phyloP scores from a whole-genome alignment of 2,113 vertebrate species.

The Agelaius tricolor region DNA sequence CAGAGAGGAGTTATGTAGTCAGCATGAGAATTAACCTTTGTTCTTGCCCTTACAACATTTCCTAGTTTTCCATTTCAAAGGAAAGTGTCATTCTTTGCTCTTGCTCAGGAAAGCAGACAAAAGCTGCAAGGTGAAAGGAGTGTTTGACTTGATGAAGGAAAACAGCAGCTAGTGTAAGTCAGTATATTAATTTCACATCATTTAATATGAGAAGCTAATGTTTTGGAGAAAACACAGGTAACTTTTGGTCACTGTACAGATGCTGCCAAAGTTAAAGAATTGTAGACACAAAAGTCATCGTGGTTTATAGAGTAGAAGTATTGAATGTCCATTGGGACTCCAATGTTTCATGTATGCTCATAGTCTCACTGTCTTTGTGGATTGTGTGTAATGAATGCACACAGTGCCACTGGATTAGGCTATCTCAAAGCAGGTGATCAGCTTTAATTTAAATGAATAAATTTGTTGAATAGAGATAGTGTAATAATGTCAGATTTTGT shows the following conservation, averaged over 20 bases:
- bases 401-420: neutral
- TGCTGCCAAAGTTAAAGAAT: neutral
- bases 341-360: accelerated
- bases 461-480: neutral
- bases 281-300: neutral
- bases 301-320: neutral
- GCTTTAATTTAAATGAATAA: neutral
- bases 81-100: neutral
- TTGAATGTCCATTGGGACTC: neutral
- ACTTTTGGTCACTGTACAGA: neutral
- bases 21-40: neutral
- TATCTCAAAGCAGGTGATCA: neutral
- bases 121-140: neutral
- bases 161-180: neutral
- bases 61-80: neutral
- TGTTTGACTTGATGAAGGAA: neutral
- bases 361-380: neutral
- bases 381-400: neutral
- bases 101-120: neutral
- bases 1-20: neutral
- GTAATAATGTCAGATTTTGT: neutral
- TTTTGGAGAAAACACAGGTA: neutral
- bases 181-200: neutral
- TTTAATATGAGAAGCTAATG: neutral
- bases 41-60: neutral